Conservation (phyloP, 2,113 vertebrate genomes). For the Chionomys nivalis region DNA sequence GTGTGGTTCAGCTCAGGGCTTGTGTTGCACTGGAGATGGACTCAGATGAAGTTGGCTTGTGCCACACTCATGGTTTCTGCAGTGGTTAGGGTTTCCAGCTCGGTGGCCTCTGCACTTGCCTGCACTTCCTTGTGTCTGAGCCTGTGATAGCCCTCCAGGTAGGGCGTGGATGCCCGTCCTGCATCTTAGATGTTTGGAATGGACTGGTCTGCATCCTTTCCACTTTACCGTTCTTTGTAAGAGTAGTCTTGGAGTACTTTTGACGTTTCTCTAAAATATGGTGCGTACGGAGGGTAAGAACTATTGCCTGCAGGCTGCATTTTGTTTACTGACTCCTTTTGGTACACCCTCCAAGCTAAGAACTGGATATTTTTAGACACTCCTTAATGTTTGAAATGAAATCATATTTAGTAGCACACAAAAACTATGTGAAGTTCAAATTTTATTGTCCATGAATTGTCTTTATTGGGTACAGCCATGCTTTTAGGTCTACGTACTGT, state of each 20-base stretch:
- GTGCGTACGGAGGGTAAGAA: not conserved
- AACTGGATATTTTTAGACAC: not conserved
- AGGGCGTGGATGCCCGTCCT: not conserved
- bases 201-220: not conserved
- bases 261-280: not conserved
- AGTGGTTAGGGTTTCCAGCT: not conserved
- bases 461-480: not conserved
- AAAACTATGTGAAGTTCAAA: slow-evolving; percentile 17
- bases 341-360: not conserved
- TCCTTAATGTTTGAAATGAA: slow-evolving; percentile 23
- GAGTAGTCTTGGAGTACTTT: not conserved
- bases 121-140: not conserved
- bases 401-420: slow-evolving; percentile 36
- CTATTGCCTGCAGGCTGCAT: not conserved
- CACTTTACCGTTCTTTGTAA: not conserved
- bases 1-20: not conserved
- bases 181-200: not conserved
- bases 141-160: not conserved
- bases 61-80: not conserved
- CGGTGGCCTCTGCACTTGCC: too few relatives aligned
- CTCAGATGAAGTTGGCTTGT: not conserved
- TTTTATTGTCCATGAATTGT: slow-evolving; percentile 23
- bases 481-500: not conserved
- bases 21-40: not conserved
- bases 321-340: not conserved